Evolutionary conservation across 2,888 invertebrate genomes (phyloP).

Genomic region (Autographa gamma): DNA sequence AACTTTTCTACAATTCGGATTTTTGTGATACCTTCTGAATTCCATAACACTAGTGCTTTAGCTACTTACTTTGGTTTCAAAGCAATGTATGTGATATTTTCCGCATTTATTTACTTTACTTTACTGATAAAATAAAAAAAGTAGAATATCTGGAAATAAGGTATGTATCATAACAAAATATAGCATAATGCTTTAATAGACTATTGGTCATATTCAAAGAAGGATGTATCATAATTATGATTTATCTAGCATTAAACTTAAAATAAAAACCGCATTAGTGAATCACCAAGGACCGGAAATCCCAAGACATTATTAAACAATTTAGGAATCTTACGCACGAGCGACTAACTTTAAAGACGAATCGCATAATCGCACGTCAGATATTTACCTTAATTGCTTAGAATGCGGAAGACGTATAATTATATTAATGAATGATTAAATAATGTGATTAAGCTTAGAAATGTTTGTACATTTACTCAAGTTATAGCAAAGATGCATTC

Average conservation of each 20-base stretch:
- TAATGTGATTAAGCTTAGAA: not conserved
- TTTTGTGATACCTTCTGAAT: no score
- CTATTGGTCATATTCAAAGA: conserved; percentile 6
- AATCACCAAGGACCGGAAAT: conserved; percentile 61
- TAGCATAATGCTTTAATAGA: no score
- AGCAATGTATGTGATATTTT: no score
- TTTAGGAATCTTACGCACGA: conserved; percentile 22
- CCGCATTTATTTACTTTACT: no score
- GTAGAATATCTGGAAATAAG: no score
- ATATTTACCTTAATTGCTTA: conserved; percentile 4
- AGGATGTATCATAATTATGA: conserved; percentile 43
- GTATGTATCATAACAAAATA: no score
- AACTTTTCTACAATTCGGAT: no score
- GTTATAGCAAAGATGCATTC: conserved; percentile 1
- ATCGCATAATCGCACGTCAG: conserved; percentile 8
- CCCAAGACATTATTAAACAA: conserved; percentile 19
- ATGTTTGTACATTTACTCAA: conserved; percentile 15
- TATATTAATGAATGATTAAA: not conserved
- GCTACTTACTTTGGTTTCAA: no score
- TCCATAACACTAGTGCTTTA: no score
- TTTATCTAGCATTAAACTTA: conserved; percentile 5
- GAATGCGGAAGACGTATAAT: not conserved
- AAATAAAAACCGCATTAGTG: conserved; percentile 7
- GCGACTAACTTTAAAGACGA: conserved; percentile 13
- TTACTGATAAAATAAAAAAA: no score